phyloP scores from a whole-genome alignment of 2,113 vertebrate species.

The Oreochromis niloticus region DNA sequence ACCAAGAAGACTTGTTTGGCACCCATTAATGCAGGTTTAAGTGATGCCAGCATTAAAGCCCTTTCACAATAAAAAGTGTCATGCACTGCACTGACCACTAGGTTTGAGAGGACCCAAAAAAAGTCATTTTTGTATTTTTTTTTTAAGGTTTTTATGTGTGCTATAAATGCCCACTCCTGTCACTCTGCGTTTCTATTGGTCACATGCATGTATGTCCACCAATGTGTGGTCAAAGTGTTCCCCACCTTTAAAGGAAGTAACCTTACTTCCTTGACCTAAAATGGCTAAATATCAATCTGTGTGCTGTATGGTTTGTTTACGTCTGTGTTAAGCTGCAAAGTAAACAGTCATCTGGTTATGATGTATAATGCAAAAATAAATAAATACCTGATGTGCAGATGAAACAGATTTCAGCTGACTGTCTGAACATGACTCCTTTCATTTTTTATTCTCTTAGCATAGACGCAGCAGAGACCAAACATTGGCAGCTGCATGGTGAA shows the following conservation, averaged over 20 bases:
- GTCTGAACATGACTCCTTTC: not conserved
- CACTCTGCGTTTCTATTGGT: not conserved
- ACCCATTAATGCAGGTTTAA: not conserved
- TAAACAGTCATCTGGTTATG: not conserved
- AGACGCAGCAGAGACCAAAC: not conserved
- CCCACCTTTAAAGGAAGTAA: not conserved
- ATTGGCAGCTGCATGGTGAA: not conserved
- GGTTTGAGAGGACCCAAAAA: not conserved
- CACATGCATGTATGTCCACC: not conserved
- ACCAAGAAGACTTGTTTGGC: not conserved
- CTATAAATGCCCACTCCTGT: not conserved
- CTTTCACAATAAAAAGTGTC: not conserved
- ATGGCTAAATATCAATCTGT: not conserved
- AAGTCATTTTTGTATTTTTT: not conserved
- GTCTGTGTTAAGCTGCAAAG: not conserved
- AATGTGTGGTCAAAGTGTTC: not conserved
- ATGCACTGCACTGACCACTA: not conserved
- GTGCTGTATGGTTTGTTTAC: not conserved
- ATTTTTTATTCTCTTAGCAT: not conserved
- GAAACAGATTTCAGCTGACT: not conserved
- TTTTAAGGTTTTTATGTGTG: not conserved
- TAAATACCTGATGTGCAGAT: not conserved
- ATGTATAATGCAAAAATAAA: not conserved
- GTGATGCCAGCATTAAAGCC: not conserved
- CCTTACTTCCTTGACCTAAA: not conserved